These are phyloP conservation scores for Centropyge bicolor DNA, from an alignment of 2,797 vertebrate species.

Conservation along the genomic window DNA sequence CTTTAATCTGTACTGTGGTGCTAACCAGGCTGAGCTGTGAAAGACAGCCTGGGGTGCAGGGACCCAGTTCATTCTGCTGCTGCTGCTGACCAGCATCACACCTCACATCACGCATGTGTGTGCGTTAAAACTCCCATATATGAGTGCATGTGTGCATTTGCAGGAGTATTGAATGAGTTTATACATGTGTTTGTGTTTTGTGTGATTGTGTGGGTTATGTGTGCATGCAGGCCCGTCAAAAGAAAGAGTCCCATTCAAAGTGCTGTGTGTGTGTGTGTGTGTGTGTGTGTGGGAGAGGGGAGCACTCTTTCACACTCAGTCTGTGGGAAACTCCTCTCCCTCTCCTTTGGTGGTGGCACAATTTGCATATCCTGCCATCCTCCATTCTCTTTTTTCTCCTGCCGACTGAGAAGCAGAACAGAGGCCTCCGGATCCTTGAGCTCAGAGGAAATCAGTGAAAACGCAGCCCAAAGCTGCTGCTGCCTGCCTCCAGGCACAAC, in stretches of 20 bases:
- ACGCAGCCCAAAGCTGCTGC: conserved; percentile 31
- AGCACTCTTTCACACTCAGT: conserved; percentile 73
- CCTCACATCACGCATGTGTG: conserved; percentile 52
- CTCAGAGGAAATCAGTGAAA: conserved; percentile 57
- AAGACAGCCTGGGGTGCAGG: conserved; percentile 72
- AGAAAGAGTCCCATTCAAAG: conserved; percentile 87
- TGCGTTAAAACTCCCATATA: conserved; percentile 34
- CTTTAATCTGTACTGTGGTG: conserved; percentile 73
- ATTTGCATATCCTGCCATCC: conserved; percentile 80
- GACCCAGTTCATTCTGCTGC: conserved; percentile 77
- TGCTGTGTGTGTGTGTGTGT: conserved; percentile 54
- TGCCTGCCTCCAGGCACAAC: conserved; percentile 44
- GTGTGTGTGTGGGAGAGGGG: conserved; percentile 75
- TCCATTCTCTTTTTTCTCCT: conserved; percentile 64
- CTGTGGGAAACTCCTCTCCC: conserved; percentile 86
- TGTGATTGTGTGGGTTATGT: conserved; percentile 36
- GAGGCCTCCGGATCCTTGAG: conserved; percentile 31
- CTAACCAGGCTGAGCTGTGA: conserved; percentile 66
- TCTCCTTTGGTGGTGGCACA: conserved; percentile 68
- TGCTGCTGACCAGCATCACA: conserved; percentile 74
- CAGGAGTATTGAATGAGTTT: conserved; percentile 17
- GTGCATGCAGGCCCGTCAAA: conserved; percentile 65
- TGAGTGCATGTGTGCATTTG: conserved; percentile 40
- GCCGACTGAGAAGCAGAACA: conserved; percentile 54
- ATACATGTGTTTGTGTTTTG: background rate